Evolutionary conservation across 2,113 vertebrate species (phyloP).

Genomic region (Rhadina sibilatrix): DNA sequence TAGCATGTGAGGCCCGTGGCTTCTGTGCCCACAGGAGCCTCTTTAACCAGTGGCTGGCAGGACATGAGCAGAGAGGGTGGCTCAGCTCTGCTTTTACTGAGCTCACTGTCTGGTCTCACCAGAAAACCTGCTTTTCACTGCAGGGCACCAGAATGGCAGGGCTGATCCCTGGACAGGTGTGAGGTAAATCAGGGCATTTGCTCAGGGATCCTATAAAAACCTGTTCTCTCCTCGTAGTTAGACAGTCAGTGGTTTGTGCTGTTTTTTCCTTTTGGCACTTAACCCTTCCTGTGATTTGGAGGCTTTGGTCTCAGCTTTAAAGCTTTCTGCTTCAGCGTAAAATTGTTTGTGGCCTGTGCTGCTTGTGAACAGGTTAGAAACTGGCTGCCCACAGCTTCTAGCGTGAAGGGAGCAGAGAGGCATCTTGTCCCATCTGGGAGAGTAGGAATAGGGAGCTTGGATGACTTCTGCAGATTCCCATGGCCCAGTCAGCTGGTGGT

Average conservation of each 20-base stretch:
- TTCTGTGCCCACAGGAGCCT: neutral
- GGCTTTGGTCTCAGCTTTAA: neutral
- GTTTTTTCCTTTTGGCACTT: neutral
- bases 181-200: neutral
- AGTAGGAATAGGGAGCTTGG: neutral
- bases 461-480: neutral
- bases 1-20: accelerated
- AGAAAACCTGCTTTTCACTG: neutral
- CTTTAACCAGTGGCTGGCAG: neutral
- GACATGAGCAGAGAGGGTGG: neutral
- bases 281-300: neutral
- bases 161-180: neutral
- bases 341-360: neutral
- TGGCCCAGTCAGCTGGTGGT: neutral
- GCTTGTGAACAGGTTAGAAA: neutral
- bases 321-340: neutral
- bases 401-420: neutral
- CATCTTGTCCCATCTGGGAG: neutral
- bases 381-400: neutral
- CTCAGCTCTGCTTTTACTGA: neutral
- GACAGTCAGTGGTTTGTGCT: accelerated
- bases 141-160: neutral
- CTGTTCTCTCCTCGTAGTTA: neutral
- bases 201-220: neutral
- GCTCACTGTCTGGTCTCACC: neutral